Conservation (phyloP, 2,888 invertebrate genomes). For the Anticlea derivata region DNA sequence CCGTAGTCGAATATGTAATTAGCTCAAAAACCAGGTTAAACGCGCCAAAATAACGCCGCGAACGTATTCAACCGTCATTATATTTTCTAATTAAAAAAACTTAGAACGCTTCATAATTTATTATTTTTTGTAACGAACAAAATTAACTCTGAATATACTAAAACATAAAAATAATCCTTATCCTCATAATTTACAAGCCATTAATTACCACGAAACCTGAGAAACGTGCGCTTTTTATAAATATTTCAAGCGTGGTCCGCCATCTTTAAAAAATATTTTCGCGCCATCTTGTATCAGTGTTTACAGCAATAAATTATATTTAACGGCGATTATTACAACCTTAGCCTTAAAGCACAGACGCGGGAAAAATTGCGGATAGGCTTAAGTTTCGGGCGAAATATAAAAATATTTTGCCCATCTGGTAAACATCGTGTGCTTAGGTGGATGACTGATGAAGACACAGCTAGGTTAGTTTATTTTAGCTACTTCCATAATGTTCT, state of each 20-base stretch:
- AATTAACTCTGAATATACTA: neutral
- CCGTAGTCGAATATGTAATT: no score
- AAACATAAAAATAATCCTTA: no score
- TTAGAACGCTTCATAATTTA: no score
- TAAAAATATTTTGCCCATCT: slow-evolving; percentile 2
- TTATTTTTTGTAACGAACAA: no score
- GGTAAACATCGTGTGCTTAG: no score
- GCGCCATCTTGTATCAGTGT: slow-evolving; percentile 39
- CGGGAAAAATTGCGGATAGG: slow-evolving; percentile 4
- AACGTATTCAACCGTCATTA: no score
- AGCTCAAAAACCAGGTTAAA: no score
- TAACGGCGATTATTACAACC: slow-evolving; percentile 27
- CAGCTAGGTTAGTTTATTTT: no score
- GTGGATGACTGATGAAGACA: no score
- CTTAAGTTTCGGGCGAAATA: slow-evolving; percentile 7
- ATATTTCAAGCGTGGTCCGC: neutral
- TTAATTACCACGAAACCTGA: slow-evolving; percentile 1
- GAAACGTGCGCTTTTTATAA: neutral
- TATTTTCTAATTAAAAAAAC: no score
- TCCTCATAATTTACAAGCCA: neutral
- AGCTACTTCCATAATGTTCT: no score
- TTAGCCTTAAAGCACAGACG: slow-evolving; percentile 30
- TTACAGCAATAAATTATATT: slow-evolving; percentile 43
- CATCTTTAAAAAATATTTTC: slow-evolving; percentile 21
- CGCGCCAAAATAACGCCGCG: no score